These are phyloP conservation scores for Sinohyriopsis cumingii DNA, from an alignment of 2,888 invertebrate genomes.

Conservation along the genomic window DNA sequence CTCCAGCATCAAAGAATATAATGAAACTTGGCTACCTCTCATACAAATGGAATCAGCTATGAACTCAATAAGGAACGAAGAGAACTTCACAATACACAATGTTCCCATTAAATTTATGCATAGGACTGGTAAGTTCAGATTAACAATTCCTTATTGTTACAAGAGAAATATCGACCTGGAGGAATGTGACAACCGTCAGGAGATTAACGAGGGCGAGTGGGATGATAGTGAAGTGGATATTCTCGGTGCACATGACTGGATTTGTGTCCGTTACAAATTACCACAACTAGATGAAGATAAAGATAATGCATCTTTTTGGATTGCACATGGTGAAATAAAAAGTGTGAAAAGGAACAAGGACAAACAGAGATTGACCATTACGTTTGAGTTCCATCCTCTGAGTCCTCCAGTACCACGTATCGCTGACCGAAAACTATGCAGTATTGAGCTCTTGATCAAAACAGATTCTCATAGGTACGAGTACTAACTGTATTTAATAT, in stretches of 20 bases:
- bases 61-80: slow-evolving; percentile 13
- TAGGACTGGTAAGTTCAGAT: slow-evolving; percentile 17
- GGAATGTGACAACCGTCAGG: not conserved
- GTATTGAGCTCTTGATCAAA: slow-evolving; percentile 13
- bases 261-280: too few species aligned
- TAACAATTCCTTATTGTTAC: slow-evolving; percentile 18
- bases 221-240: not conserved
- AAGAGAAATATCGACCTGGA: slow-evolving; percentile 27
- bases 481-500: too few species aligned
- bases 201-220: not conserved
- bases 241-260: too few species aligned
- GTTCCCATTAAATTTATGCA: slow-evolving; percentile 20
- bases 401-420: slow-evolving; percentile 6
- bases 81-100: slow-evolving; percentile 26
- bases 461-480: too few species aligned
- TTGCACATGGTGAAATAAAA: slow-evolving; percentile 23
- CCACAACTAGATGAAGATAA: too few species aligned
- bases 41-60: slow-evolving; percentile 35
- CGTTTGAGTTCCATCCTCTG: slow-evolving; percentile 17
- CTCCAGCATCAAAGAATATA: slow-evolving; percentile 16
- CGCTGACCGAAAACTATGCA: not conserved
- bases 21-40: slow-evolving; percentile 28
- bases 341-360: slow-evolving; percentile 6
- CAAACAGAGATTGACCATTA: slow-evolving; percentile 7
- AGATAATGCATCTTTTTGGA: slow-evolving; percentile 9